phyloP scores from a whole-genome alignment of 2,888 invertebrate genomes.

The Spilarctia lutea region DNA sequence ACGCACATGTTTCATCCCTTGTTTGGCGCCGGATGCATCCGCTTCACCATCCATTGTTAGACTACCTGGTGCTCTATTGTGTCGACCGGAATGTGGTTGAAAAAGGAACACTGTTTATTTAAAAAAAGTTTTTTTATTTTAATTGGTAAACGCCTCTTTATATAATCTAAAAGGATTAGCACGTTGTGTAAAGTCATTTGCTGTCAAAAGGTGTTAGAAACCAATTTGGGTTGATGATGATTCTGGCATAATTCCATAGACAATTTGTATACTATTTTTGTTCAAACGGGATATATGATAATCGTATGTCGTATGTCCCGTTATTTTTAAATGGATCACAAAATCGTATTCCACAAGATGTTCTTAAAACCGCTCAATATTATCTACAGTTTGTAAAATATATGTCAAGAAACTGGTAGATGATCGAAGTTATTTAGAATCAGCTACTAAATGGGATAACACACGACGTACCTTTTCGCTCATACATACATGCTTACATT shows the following conservation, averaged over 20 bases:
- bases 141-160: constrained; percentile 6
- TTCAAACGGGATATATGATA: background rate
- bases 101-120: constrained; percentile 9
- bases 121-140: constrained; percentile 1
- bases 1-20: constrained; percentile 52
- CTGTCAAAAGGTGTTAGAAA: background rate
- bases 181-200: background rate
- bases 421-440: background rate
- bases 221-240: background rate
- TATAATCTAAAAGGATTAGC: background rate
- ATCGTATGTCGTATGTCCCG: background rate
- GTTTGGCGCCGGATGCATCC: constrained; percentile 54
- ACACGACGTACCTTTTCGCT: background rate
- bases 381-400: background rate
- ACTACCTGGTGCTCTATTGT: constrained; percentile 44
- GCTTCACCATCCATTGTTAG: constrained; percentile 46
- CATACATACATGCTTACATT: too few species aligned
- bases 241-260: background rate
- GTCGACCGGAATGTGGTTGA: constrained; percentile 28
- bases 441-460: background rate
- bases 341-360: background rate
- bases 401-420: background rate
- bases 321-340: background rate
- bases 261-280: background rate
- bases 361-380: background rate